phyloP scores from a whole-genome alignment of 2,888 invertebrate species.

The Cistogaster globosa region DNA sequence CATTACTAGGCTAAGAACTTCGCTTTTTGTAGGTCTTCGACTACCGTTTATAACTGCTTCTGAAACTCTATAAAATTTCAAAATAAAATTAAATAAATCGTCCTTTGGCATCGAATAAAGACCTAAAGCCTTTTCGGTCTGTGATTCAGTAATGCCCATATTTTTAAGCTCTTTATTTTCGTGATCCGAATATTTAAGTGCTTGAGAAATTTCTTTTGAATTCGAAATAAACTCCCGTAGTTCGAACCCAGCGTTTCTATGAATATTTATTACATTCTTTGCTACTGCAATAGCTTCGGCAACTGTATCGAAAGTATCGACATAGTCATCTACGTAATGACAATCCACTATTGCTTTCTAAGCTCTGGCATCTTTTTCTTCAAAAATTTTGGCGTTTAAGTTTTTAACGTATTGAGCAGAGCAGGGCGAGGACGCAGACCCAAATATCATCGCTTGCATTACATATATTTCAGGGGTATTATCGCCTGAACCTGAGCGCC shows the following conservation, averaged over 20 bases:
- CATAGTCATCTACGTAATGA: slow-evolving; percentile 18
- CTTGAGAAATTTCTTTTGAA: slow-evolving; percentile 16
- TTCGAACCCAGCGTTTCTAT: slow-evolving; percentile 57
- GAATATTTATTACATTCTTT: slow-evolving; percentile 50
- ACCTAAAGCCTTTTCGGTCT: neutral
- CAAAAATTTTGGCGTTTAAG: no score
- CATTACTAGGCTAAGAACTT: slow-evolving; percentile 1
- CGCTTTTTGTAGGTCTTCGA: slow-evolving; percentile 7
- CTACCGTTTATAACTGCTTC: slow-evolving; percentile 38
- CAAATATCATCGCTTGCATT: neutral
- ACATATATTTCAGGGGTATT: neutral
- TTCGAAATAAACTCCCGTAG: slow-evolving; percentile 61
- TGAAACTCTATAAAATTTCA: slow-evolving; percentile 38
- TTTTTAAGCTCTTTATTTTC: neutral
- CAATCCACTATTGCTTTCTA: slow-evolving; percentile 49
- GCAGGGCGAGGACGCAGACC: neutral
- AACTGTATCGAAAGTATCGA: slow-evolving; percentile 56
- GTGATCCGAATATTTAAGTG: neutral
- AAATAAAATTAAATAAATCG: neutral
- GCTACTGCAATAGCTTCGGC: slow-evolving; percentile 61
- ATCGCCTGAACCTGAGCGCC: neutral
- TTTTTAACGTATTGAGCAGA: neutral
- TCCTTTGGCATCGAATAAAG: neutral
- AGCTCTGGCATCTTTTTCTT: no score
- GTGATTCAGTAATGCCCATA: neutral